Evolutionary conservation across 1,140 invertebrate genomes (phyloP), one percentile per base, ranked within the genome.

Genomic region (Himalopsyche phryganea): DNA sequence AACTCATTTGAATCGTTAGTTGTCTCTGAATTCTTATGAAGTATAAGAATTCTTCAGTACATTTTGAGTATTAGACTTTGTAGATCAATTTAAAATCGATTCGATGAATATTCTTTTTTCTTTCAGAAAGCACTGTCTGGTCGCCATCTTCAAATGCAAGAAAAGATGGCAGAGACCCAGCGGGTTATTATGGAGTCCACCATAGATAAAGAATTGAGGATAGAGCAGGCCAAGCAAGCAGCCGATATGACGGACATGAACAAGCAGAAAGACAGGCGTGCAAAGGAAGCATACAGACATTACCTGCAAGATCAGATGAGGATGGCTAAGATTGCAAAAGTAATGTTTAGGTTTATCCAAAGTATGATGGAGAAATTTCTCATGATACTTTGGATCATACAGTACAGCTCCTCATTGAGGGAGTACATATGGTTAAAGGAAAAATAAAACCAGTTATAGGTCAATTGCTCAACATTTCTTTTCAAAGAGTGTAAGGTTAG

Each of bases 221-320:
- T 50, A 40, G 9, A 50, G 15, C 45, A 52, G 10, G 47, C 54
- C 19, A 23, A 35, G 14, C 23, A 50, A 6, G 19, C 58, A 3
- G 38, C 40, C 0, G 33, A 63, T 40, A 17, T 53, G 17, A 36
- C 38, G 23, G 55, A 55, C 14, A 1, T 32, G 15, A 38, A 50
- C 28, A 63, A 55, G 36, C 19, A 58, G 11, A 36, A 33, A 15
- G 48, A 44, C 10, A 14, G 33, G 3, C 17, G 45, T 11, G 52
- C 56, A 2, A 63, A 63, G 28, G 47, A 28, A 17, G 51, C 55
- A 1, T 63, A 63, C 41, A 63, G 55, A 63, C 44, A 58, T 20
- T 57, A 58, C 33, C 23, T 63, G 14, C 45, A 58, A 19, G 47
- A 58, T n/a, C 61, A 63, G 54, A 63, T 63, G 23, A 38, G 46